Evolutionary conservation across 2,888 invertebrate genomes (phyloP).

Genomic region (Ceramica pisi): DNA sequence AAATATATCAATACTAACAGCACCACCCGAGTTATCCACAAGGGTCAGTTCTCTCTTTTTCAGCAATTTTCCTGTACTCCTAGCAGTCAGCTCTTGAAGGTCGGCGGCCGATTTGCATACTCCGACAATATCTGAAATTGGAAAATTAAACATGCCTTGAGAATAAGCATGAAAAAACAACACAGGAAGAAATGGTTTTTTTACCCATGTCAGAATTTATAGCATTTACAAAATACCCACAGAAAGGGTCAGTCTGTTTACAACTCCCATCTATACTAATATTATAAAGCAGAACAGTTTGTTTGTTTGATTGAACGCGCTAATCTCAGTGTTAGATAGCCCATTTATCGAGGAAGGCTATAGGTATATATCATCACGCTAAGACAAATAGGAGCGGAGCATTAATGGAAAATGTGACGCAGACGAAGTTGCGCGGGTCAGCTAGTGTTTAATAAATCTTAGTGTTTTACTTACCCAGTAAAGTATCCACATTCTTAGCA

Average conservation of each 20-base stretch:
- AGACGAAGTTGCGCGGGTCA: no score
- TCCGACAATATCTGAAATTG: conserved; percentile 95
- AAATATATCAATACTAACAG: conserved; percentile 78
- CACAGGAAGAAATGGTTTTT: neutral
- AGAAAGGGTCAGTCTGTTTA: no score
- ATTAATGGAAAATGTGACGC: no score
- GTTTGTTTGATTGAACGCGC: no score
- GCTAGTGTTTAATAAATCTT: neutral
- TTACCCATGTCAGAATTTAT: no score
- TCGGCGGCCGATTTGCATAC: conserved; percentile 95
- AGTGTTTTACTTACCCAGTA: conserved; percentile 92
- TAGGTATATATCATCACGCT: no score
- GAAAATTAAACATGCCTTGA: neutral
- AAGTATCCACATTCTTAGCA: conserved; percentile 91
- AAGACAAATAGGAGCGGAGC: no score
- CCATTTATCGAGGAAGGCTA: no score
- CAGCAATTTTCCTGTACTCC: conserved; percentile 94
- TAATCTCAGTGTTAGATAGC: no score
- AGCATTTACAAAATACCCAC: no score
- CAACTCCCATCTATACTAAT: no score
- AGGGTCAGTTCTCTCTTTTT: conserved; percentile 97
- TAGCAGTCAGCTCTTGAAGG: conserved; percentile 93
- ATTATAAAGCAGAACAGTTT: no score
- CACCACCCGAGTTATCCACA: conserved; percentile 95
- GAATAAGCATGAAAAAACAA: neutral